These are phyloP conservation scores for Pammene fasciana DNA, from an alignment of 2,888 invertebrate genomes.

Conservation along the genomic window DNA sequence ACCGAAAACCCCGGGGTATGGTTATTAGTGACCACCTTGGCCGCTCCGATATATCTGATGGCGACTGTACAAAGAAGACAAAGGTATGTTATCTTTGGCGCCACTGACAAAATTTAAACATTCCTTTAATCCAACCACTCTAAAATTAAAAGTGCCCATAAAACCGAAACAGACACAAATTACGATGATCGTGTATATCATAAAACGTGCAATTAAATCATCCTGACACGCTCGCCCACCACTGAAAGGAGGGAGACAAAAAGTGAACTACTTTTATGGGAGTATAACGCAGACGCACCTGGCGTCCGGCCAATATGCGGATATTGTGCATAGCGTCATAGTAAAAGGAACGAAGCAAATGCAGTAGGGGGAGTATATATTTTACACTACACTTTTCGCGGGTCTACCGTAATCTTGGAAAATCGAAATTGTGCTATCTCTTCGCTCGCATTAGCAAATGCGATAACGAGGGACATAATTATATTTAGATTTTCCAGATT, in stretches of 20 bases:
- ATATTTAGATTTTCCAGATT: too few relatives aligned
- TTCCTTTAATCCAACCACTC: not conserved
- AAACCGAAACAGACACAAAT: constrained; percentile 18
- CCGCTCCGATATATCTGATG: too few relatives aligned
- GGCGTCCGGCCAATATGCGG: constrained; percentile 30
- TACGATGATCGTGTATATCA: constrained; percentile 17
- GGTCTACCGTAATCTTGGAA: too few relatives aligned
- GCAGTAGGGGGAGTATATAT: not conserved
- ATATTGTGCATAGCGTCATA: constrained; percentile 21
- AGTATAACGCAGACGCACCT: constrained; percentile 38
- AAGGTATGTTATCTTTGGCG: too few relatives aligned
- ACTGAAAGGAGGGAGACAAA: constrained; percentile 11
- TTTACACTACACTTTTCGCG: too few relatives aligned
- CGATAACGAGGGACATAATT: too few relatives aligned
- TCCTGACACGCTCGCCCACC: constrained; percentile 10
- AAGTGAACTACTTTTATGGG: constrained; percentile 16
- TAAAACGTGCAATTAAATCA: constrained; percentile 15
- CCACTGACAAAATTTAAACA: too few relatives aligned
- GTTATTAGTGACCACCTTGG: too few relatives aligned
- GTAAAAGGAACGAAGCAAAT: not conserved
- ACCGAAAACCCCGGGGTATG: too few relatives aligned
- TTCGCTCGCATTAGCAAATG: too few relatives aligned
- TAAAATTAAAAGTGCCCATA: not conserved
- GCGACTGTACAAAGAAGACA: too few relatives aligned
- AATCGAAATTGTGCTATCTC: too few relatives aligned